Evolutionary conservation across 2,888 invertebrate species (phyloP).

Genomic region (Embidobia sp.): DNA sequence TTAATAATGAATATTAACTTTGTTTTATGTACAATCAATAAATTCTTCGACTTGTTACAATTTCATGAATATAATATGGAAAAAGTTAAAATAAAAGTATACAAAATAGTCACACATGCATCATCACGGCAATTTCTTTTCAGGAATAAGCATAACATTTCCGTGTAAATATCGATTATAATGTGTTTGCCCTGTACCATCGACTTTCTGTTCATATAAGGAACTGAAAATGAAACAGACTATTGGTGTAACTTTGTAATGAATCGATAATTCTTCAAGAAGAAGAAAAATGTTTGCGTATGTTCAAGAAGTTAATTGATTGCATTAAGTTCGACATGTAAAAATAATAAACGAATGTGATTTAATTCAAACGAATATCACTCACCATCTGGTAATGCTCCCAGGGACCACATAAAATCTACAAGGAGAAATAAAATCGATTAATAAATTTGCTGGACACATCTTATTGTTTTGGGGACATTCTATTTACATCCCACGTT

Average conservation of each 20-base stretch:
- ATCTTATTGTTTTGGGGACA: conserved; percentile 52
- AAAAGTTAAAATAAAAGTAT: background rate
- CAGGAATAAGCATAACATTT: conserved; percentile 18
- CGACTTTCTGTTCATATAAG: conserved; percentile 34
- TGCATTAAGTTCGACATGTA: conserved; percentile 20
- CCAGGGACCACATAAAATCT: conserved; percentile 99
- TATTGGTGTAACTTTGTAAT: conserved; percentile 33
- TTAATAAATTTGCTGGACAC: conserved; percentile 71
- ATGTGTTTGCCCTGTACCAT: conserved; percentile 30
- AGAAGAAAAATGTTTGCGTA: background rate
- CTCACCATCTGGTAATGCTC: conserved; percentile 98
- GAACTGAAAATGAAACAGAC: conserved; percentile 25
- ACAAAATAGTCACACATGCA: conserved; percentile 6
- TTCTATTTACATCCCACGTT: conserved; percentile 69
- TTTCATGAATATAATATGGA: conserved; percentile 6
- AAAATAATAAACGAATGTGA: conserved; percentile 10
- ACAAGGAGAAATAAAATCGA: conserved; percentile 84
- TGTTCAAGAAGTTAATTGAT: conserved; percentile 26
- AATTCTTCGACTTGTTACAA: background rate
- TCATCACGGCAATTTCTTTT: conserved; percentile 18
- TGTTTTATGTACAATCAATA: conserved; percentile 11
- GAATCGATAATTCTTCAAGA: conserved; percentile 29
- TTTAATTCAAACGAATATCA: conserved; percentile 72
- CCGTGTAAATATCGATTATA: conserved; percentile 41
- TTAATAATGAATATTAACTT: background rate